Evolutionary conservation across 2,888 invertebrate genomes (phyloP), one percentile per base, ranked within the genome.

Genomic region (Paralinhomoeus sp.): DNA sequence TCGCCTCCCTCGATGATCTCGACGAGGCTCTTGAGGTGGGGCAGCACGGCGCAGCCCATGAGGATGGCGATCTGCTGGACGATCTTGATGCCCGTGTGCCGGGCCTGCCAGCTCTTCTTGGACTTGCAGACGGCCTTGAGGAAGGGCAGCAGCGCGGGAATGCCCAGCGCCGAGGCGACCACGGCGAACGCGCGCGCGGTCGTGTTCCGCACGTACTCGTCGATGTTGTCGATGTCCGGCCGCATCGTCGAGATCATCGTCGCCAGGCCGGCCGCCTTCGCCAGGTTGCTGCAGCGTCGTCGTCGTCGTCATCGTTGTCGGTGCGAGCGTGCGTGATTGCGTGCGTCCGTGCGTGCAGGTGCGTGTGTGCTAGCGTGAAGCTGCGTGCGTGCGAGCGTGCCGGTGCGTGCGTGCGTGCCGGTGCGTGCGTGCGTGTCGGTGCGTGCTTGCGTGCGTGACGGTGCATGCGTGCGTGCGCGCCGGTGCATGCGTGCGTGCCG

Each of bases 221-320:
- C 60, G 40, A 60, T 91, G 63, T 97, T 97, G 67, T 97, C 97
- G 57, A 99, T 99, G 69, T 97, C 97, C 0, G 97, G 97, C 62
- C 97, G 73, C 97, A 97, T 97, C 0, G 97, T 97, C 3, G 93
- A 93, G 59, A 97, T 99, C 97, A 97, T 99, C 17, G 97, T 99
- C 3, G 97, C 97, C 45, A 97, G 69, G 45, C 97, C 97, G 2
- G 97, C 97, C 1, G 97, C 97, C 69, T 99, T 97, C 0, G 97
- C 93, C 60, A 97, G 71, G 67, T 97, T 99, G 0, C 89, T 27
- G 17, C 58, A 58, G 12, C 7, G 27, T 5, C 5, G 27, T 9
- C 27, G 27, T 9, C 27, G 27, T 27, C 27, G 12, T 27, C 27
- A 27, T 27, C 12, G 27, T 12, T 27, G 27, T 9, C 27, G 12